phyloP scores from a whole-genome alignment of 2,888 invertebrate species.

The Drosophila sordidula region DNA sequence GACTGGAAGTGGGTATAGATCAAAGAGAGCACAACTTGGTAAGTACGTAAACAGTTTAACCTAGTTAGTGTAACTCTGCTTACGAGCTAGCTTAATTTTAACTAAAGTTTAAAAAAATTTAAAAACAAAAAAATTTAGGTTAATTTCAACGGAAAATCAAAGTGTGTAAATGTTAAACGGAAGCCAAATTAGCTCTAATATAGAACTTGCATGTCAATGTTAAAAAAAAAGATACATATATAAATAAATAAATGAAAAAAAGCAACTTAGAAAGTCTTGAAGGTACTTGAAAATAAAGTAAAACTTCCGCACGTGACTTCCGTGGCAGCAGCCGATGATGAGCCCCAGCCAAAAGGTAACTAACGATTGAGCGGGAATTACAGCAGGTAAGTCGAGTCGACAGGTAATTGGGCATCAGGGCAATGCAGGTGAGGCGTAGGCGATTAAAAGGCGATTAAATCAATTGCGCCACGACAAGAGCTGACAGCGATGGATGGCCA shows the following conservation, averaged over 20 bases:
- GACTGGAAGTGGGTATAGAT: not conserved
- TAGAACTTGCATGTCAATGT: conserved; percentile 64
- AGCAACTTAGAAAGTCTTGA: conserved; percentile 33
- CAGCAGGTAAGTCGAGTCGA: conserved; percentile 27
- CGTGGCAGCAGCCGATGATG: conserved; percentile 57
- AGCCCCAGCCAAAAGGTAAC: conserved; percentile 28
- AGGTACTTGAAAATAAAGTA: conserved; percentile 48
- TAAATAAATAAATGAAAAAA: conserved; percentile 12
- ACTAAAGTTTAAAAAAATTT: not conserved
- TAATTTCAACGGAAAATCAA: conserved; percentile 52
- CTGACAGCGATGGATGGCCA: conserved; percentile 59
- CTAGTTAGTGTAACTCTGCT: conserved; percentile 6
- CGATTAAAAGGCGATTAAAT: conserved; percentile 78
- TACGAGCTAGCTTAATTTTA: not conserved
- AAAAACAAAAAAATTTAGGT: conserved; percentile 43
- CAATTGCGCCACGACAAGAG: conserved; percentile 61
- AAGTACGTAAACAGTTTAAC: conserved; percentile 2
- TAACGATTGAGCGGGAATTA: conserved; percentile 40
- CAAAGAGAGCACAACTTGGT: not conserved
- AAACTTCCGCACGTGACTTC: conserved; percentile 80
- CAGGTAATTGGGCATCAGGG: conserved; percentile 64
- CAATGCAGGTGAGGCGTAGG: conserved; percentile 66
- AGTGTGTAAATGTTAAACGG: conserved; percentile 67
- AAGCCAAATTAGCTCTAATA: conserved; percentile 63
- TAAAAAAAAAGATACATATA: not conserved